Evolutionary conservation across 2,113 vertebrate genomes (phyloP), one percentile per base, ranked within the genome.

Genomic region (Ammodytes marinus): DNA sequence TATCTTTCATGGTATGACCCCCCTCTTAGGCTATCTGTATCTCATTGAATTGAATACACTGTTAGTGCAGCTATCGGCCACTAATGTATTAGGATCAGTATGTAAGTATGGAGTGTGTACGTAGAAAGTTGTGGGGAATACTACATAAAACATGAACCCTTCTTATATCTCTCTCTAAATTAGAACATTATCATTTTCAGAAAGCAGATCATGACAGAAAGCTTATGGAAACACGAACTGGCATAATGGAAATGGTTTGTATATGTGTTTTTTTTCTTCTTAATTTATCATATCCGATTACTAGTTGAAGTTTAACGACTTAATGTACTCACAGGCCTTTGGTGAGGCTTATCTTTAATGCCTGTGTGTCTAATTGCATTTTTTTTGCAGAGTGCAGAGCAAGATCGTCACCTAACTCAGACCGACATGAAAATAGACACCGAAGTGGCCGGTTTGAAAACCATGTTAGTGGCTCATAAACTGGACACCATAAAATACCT

Each of bases 401-500:
- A 99, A 52, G 97, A 98, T 45, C 94, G 96, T 39, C 95, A 96
- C 75, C 84, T 98, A 88, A 97, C 97, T 27, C 95, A 97, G 66
- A 97, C 96, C 2, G 96, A 98, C 89, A 95, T 97, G 91, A 99
- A 98, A 91, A 98, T 99, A 69, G 97, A 99, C 84, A 99, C 98
- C 0, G 98, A 99, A 91, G 96, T 99, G 45, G 97, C 98, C 0
- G 98, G 98, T 69, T 92, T 99, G 83, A 99, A 99, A 95, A 99
- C 98, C 65, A 96, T 99, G 96, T 94, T 99, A 0, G 98, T 98
- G 86, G 95, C 97, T 0, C 97, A 99, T 92, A 99, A 99, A 93
- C 96, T 99, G 54, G 98, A 99, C 77, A 97, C 96, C 1, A 98
- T 99, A 80, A 99, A 99, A 89, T 99, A 99, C 80, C 94, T 99